Evolutionary conservation across 2,113 vertebrate genomes (phyloP).

Genomic region (Carettochelys insculpta): DNA sequence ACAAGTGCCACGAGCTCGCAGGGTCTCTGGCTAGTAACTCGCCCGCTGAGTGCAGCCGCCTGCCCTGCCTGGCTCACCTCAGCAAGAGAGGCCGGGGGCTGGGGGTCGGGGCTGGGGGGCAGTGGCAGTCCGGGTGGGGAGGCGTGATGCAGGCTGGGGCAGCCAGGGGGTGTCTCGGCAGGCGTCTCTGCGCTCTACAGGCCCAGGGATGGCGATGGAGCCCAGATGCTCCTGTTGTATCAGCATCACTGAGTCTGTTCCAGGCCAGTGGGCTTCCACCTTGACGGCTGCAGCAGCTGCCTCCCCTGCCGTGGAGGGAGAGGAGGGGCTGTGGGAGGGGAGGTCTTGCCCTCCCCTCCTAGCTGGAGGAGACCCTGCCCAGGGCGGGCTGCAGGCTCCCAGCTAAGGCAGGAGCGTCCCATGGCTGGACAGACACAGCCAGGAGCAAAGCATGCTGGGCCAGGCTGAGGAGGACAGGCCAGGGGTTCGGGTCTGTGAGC

Average conservation of each 20-base stretch:
- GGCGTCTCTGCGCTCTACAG: not conserved
- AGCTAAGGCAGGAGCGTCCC: no score
- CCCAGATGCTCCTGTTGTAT: not conserved
- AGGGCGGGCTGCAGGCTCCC: no score
- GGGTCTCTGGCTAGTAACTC: not conserved
- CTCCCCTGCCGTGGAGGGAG: not conserved
- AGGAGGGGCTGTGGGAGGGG: not conserved
- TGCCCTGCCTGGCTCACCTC: not conserved
- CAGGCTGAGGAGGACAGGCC: not conserved
- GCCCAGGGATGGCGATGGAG: not conserved
- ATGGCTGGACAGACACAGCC: not conserved
- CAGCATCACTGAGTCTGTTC: not conserved
- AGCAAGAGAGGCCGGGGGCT: not conserved
- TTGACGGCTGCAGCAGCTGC: constrained; percentile 9
- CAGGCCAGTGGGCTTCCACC: not conserved
- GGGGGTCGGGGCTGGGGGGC: not conserved
- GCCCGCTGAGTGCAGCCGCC: not conserved
- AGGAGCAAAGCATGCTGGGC: not conserved
- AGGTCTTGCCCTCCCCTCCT: not conserved
- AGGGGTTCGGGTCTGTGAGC: not conserved
- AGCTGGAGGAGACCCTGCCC: no score
- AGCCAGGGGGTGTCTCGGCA: not conserved
- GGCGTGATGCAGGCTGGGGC: not conserved
- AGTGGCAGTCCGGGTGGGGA: no score
- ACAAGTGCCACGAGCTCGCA: not conserved